Evolutionary conservation across 2,797 vertebrate genomes (phyloP).

Genomic region (Glossophaga mutica): DNA sequence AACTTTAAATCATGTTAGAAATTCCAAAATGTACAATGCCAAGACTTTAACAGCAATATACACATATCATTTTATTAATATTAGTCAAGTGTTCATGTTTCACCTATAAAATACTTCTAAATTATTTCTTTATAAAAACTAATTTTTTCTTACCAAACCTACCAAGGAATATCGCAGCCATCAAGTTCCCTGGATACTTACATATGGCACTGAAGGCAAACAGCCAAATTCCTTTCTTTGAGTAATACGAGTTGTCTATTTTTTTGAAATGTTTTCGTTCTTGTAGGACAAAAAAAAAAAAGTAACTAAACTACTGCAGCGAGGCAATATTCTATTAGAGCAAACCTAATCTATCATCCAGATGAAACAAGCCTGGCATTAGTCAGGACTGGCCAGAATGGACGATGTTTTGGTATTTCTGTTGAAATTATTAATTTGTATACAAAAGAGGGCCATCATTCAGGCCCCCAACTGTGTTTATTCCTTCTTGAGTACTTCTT

Average conservation of each 20-base stretch:
- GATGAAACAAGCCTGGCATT: constrained; percentile 30
- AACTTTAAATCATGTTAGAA: background rate
- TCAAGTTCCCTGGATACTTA: constrained; percentile 56
- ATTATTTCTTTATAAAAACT: constrained; percentile 7
- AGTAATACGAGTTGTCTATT: constrained; percentile 44
- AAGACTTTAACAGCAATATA: constrained; percentile 1
- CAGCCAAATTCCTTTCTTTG: constrained; percentile 41
- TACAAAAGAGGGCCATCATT: constrained; percentile 19
- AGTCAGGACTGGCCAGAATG: constrained; percentile 12
- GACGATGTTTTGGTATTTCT: background rate
- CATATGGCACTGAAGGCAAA: constrained; percentile 51
- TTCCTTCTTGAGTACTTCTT: background rate
- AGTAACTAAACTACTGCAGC: constrained; percentile 38
- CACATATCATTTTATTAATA: background rate
- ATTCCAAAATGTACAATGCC: background rate
- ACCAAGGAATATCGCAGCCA: background rate
- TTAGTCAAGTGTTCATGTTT: background rate
- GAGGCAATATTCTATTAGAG: constrained; percentile 15
- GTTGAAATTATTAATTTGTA: constrained; percentile 17
- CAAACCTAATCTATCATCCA: constrained; percentile 27
- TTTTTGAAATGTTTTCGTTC: constrained; percentile 54
- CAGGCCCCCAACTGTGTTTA: background rate
- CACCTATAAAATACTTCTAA: background rate
- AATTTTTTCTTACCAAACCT: constrained; percentile 22
- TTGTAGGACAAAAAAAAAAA: background rate